These are phyloP conservation scores for Chinchilla lanigera DNA, from an alignment of 2,113 vertebrate species.

Conservation along the genomic window DNA sequence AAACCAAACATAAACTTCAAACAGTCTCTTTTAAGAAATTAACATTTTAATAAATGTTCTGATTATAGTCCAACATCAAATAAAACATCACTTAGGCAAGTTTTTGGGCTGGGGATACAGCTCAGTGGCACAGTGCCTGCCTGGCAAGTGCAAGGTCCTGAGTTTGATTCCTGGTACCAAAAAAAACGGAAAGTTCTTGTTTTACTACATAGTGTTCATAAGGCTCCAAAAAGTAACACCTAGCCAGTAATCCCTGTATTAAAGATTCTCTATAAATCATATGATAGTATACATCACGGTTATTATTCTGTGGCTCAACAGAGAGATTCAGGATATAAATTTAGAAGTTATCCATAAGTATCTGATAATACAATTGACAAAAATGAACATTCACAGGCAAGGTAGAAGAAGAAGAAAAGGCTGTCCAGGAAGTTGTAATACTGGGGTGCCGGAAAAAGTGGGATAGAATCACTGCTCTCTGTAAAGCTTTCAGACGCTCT, in stretches of 20 bases:
- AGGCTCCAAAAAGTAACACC: neutral
- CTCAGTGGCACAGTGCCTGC: no score
- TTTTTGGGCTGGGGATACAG: no score
- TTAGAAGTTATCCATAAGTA: neutral
- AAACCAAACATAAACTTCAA: slow-evolving; percentile 21
- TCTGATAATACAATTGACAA: neutral
- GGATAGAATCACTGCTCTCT: slow-evolving; percentile 95
- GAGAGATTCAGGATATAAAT: neutral
- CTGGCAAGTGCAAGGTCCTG: no score
- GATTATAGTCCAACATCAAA: slow-evolving; percentile 18
- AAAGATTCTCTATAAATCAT: neutral
- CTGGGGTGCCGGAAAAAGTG: slow-evolving; percentile 95
- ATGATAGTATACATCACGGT: neutral
- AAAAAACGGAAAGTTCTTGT: neutral
- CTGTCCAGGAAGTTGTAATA: slow-evolving; percentile 93
- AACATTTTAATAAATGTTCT: neutral
- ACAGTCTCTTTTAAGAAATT: neutral
- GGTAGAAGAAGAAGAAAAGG: neutral
- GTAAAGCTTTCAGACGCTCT: slow-evolving; percentile 94
- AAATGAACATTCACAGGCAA: neutral
- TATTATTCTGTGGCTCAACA: neutral
- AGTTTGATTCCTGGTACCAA: no score
- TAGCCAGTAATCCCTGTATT: neutral
- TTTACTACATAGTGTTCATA: neutral
- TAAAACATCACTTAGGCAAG: slow-evolving; percentile 9